Evolutionary conservation across 2,797 vertebrate genomes (phyloP).

Genomic region (Sphenopsis melanotis): DNA sequence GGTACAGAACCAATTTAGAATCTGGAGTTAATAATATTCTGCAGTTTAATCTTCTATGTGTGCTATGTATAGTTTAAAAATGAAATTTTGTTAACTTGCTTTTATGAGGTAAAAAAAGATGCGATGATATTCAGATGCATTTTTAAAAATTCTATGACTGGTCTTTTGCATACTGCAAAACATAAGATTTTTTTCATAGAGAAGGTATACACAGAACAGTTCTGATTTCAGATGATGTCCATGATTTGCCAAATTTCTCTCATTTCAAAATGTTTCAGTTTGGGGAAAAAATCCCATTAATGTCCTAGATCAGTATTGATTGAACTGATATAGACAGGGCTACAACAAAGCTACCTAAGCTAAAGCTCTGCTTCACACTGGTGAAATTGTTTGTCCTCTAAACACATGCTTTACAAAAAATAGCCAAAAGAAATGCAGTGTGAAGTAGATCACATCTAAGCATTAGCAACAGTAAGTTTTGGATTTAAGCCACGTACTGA

Average conservation of each 20-base stretch:
- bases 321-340: neutral
- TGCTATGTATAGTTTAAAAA: neutral
- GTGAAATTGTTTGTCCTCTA: neutral
- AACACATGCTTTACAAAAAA: neutral
- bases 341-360: neutral
- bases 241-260: neutral
- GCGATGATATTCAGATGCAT: neutral
- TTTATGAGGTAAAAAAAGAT: neutral
- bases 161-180: neutral
- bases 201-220: neutral
- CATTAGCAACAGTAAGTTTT: neutral
- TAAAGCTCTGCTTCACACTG: neutral
- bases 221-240: neutral
- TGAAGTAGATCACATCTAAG: neutral
- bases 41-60: neutral
- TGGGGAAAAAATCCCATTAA: rapidly evolving
- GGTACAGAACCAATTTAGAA: neutral
- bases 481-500: neutral
- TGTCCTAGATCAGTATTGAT: neutral
- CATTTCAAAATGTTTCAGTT: neutral
- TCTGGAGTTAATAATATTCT: neutral
- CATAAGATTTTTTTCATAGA: neutral
- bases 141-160: neutral
- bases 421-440: neutral
- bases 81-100: neutral